A percentile compares a stretch with the other conserved stretches of the same genome.
Conservation (phyloP, 2,113 vertebrate genomes). For the Sardina pilchardus region DNA sequence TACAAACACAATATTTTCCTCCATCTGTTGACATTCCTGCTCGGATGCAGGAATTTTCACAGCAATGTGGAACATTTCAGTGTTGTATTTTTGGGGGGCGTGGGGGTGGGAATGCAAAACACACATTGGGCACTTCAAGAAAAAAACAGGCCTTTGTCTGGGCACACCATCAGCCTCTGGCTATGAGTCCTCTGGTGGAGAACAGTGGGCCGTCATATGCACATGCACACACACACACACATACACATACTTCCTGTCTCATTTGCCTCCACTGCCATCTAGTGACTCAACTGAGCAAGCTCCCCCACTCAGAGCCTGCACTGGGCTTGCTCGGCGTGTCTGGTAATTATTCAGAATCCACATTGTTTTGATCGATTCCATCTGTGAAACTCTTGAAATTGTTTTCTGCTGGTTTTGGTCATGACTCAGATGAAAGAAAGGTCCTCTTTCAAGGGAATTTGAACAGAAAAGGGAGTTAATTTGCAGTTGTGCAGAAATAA, state of each 20-base stretch:
- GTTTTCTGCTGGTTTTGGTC: neutral
- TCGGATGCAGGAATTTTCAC: neutral
- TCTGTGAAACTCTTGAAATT: neutral
- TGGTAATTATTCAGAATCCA: conserved; percentile 5
- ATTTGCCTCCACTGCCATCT: conserved; percentile 67
- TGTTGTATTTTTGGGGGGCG: neutral
- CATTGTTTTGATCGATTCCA: neutral
- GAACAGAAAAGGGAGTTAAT: neutral
- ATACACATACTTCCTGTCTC: neutral
- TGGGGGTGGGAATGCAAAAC: neutral
- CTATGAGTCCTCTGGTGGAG: neutral
- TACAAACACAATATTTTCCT: neutral
- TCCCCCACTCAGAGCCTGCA: neutral
- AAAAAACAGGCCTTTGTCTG: conserved; percentile 8
- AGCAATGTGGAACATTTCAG: neutral
- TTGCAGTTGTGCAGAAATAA: neutral
- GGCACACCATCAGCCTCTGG: neutral
- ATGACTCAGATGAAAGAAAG: neutral
- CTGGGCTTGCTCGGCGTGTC: neutral
- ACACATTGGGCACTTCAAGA: neutral
- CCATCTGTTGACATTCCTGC: neutral
- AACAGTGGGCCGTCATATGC: neutral
- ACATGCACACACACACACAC: conserved; percentile 3
- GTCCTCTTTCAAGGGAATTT: neutral
- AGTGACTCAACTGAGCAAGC: conserved; percentile 53